Evolutionary conservation across 2,113 vertebrate species (phyloP).

Genomic region (Tetraodon nigroviridis): DNA sequence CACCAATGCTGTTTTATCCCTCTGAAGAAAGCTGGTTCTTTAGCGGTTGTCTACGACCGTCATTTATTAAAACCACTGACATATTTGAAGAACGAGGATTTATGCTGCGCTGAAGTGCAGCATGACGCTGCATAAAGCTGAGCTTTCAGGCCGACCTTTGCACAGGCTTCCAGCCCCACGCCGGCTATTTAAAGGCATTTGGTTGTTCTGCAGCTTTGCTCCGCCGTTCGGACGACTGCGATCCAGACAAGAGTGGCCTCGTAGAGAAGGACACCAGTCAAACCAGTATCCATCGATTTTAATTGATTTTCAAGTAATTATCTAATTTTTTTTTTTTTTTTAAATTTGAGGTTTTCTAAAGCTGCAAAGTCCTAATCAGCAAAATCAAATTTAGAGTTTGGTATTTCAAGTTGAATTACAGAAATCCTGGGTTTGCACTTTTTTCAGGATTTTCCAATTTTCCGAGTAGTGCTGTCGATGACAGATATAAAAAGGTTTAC

Average conservation of each 20-base stretch:
- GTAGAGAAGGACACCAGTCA: background rate
- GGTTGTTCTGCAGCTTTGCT: conserved; percentile 43
- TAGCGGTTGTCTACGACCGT: background rate
- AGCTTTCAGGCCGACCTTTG: conserved; percentile 70
- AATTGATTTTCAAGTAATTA: too few species aligned
- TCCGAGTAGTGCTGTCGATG: too few species aligned
- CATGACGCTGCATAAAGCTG: conserved; percentile 23
- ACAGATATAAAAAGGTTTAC: too few species aligned
- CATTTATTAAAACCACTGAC: background rate
- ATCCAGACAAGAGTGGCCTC: conserved; percentile 27
- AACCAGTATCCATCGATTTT: too few species aligned
- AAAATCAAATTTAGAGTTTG: too few species aligned
- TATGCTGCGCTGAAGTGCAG: conserved; percentile 21
- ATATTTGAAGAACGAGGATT: conserved; percentile 14
- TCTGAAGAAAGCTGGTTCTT: background rate
- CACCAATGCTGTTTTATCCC: background rate
- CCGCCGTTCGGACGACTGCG: conserved; percentile 59
- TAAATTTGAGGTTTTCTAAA: too few species aligned
- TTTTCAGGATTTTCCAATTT: too few species aligned
- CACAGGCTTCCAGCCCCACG: conserved; percentile 61
- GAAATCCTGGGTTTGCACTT: too few species aligned
- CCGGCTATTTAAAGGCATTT: conserved; percentile 66
- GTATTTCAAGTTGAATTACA: too few species aligned
- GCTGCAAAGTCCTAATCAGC: too few species aligned
- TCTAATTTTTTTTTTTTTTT: too few species aligned